These are phyloP conservation scores for Orius laevigatus DNA, from an alignment of 1,140 invertebrate genomes.

Conservation along the genomic window DNA sequence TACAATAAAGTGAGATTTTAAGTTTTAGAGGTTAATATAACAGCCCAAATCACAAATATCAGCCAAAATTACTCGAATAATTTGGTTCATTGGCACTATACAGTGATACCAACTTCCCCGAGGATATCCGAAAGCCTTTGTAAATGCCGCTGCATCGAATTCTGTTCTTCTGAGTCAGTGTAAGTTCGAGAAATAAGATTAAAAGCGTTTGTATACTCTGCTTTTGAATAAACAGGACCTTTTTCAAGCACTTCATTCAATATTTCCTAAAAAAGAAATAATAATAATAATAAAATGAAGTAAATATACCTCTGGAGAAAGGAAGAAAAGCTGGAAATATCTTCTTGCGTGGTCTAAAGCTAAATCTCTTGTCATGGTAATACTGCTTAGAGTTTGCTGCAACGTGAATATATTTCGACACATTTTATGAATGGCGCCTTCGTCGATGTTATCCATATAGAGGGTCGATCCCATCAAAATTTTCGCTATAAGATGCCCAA, in stretches of 20 bases:
- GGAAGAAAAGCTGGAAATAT: constrained; percentile 77
- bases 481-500: constrained; percentile 71
- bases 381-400: constrained; percentile 70
- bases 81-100: constrained; percentile 23
- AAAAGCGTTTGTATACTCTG: constrained; percentile 73
- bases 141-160: constrained; percentile 33
- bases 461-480: constrained; percentile 71
- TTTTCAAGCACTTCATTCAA: constrained; percentile 62
- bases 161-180: constrained; percentile 24
- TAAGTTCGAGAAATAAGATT: constrained; percentile 48
- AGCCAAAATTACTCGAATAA: too few species aligned
- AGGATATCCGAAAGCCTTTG: constrained; percentile 47
- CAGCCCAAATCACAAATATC: too few species aligned
- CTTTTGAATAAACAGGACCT: constrained; percentile 64
- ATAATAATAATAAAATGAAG: constrained; percentile 1
- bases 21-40: too few species aligned
- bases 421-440: constrained; percentile 64
- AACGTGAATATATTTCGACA: constrained; percentile 72
- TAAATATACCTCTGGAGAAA: constrained; percentile 53
- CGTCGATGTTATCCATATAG: constrained; percentile 61
- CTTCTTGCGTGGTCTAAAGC: constrained; percentile 75
- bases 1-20: too few species aligned
- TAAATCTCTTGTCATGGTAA: constrained; percentile 65
- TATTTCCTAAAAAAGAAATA: constrained; percentile 48
- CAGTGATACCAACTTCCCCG: constrained; percentile 44